Evolutionary conservation across 1,140 invertebrate genomes (phyloP).

Genomic region (Drosophila tropicalis): DNA sequence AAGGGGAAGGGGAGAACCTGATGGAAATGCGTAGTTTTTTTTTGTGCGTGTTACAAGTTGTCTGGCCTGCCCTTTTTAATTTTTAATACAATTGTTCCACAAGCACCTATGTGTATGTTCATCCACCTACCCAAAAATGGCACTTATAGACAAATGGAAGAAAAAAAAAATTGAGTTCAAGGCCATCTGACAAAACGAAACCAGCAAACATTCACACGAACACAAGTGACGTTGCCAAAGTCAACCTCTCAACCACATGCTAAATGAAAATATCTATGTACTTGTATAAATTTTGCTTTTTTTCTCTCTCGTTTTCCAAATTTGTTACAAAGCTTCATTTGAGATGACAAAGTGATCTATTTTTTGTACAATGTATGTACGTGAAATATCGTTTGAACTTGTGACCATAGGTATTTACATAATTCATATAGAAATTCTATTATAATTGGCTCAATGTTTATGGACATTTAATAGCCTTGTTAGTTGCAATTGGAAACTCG

Average conservation of each 20-base stretch:
- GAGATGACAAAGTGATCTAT: not conserved
- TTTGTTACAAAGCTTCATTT: conserved; percentile 21
- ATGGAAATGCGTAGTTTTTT: conserved; percentile 66
- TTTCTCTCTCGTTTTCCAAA: conserved; percentile 37
- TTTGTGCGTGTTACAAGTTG: conserved; percentile 7
- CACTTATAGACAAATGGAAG: conserved; percentile 12
- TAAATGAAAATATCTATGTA: conserved; percentile 56
- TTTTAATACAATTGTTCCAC: conserved; percentile 11
- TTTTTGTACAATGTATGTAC: not conserved
- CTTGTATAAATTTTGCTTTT: conserved; percentile 34
- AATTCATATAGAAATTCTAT: too few relatives aligned
- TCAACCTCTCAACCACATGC: conserved; percentile 11
- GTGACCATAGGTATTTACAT: too few relatives aligned
- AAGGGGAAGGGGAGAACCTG: conserved; percentile 1
- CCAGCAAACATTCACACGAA: conserved; percentile 39
- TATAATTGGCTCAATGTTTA: not conserved
- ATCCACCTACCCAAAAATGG: conserved; percentile 23
- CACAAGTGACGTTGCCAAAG: conserved; percentile 27
- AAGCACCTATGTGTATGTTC: not conserved
- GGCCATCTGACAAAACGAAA: conserved; percentile 60
- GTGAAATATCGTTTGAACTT: not conserved
- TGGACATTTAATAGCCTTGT: not conserved
- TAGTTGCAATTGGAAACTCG: conserved; percentile 8
- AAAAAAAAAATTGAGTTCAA: conserved; percentile 69
- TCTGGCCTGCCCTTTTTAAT: conserved; percentile 22